Evolutionary conservation across 2,113 vertebrate species (phyloP).

Genomic region (Macquaria ambigua): DNA sequence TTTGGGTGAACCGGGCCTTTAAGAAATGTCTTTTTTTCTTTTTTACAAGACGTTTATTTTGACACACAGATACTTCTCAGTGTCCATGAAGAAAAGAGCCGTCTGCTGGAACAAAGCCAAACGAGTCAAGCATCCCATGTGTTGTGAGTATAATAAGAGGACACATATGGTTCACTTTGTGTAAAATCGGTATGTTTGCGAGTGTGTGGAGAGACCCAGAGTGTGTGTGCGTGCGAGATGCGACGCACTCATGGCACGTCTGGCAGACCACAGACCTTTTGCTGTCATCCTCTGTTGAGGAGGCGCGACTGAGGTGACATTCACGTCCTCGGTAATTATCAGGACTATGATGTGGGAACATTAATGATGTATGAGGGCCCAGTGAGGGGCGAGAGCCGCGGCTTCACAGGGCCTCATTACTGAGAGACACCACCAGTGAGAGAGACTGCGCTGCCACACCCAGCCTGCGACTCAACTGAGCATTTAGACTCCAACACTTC

Average conservation of each 20-base stretch:
- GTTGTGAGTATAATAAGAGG: slow-evolving; percentile 58
- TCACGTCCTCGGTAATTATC: slow-evolving; percentile 85
- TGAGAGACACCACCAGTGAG: slow-evolving; percentile 60
- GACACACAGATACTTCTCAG: slow-evolving; percentile 3
- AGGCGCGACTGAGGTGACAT: slow-evolving; percentile 82
- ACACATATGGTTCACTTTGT: slow-evolving; percentile 73
- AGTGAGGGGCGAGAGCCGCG: slow-evolving; percentile 72
- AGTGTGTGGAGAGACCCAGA: slow-evolving; percentile 8
- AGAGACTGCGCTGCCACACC: slow-evolving; percentile 53
- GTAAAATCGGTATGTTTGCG: slow-evolving; percentile 52
- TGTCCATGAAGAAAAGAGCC: slow-evolving; percentile 13
- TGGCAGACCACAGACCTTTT: slow-evolving; percentile 74
- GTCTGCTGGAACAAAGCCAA: slow-evolving; percentile 58
- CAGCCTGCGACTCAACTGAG: slow-evolving; percentile 25
- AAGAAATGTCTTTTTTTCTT: background rate
- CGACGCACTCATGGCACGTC: slow-evolving; percentile 45
- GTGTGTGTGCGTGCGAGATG: slow-evolving; percentile 34
- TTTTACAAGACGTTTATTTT: slow-evolving; percentile 12
- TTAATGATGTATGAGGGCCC: slow-evolving; percentile 86
- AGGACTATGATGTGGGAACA: slow-evolving; percentile 85
- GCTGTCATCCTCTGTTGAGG: slow-evolving; percentile 78
- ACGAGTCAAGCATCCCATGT: slow-evolving; percentile 41
- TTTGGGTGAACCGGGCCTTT: background rate
- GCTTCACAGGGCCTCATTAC: slow-evolving; percentile 83
- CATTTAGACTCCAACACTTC: slow-evolving; percentile 40